Percentiles rank a stretch among this genome's conserved stretches.
phyloP scores from a whole-genome alignment of 2,888 invertebrate genomes.

The Amphipoea lucens region DNA sequence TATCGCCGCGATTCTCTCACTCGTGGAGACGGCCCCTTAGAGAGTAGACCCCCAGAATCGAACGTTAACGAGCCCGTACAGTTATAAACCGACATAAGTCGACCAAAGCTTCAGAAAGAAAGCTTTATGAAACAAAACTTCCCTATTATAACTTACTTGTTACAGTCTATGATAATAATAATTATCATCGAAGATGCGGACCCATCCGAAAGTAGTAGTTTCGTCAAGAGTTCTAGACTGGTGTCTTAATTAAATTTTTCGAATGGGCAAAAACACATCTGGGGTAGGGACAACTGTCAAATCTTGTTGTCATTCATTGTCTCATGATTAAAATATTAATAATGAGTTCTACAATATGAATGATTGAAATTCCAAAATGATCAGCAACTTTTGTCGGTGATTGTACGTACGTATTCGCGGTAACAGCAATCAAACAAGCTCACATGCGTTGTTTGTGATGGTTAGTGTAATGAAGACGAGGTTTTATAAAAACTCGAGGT shows the following conservation, averaged over 20 bases:
- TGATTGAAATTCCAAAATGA: not conserved
- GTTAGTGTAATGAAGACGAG: not conserved
- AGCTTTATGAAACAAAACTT: not conserved
- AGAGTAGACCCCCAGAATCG: not conserved
- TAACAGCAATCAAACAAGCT: not conserved
- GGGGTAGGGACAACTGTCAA: not conserved
- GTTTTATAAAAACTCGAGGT: constrained; percentile 9
- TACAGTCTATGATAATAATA: not conserved
- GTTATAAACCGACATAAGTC: too few relatives aligned
- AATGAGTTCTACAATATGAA: not conserved
- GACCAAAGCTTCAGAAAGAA: not conserved
- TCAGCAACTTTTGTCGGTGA: not conserved
- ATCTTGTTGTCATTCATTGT: not conserved
- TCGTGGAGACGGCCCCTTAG: too few relatives aligned
- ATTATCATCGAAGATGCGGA: not conserved
- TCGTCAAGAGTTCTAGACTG: too few relatives aligned
- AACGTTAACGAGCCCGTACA: too few relatives aligned
- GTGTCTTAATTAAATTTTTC: not conserved
- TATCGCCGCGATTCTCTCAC: too few relatives aligned
- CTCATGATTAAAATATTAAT: not conserved
- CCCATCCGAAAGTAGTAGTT: too few relatives aligned
- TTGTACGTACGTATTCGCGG: not conserved
- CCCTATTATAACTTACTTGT: not conserved
- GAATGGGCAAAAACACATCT: not conserved
- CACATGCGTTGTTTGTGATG: not conserved